These are phyloP conservation scores for Bombus confusus DNA, from an alignment of 1,140 invertebrate genomes.

Conservation along the genomic window DNA sequence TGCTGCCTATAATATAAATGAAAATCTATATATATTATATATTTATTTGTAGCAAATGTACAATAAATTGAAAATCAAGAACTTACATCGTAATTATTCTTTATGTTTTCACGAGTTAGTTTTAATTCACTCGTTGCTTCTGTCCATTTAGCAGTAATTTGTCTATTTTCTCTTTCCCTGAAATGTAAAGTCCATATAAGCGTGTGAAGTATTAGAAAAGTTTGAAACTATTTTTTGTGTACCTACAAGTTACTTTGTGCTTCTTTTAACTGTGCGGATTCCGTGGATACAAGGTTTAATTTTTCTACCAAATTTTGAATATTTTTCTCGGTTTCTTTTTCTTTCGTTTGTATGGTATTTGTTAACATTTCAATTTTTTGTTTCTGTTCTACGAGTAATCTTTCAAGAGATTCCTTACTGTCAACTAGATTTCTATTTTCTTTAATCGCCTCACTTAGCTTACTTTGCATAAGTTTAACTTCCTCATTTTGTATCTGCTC, in stretches of 20 bases:
- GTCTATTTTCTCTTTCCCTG: conserved; percentile 78
- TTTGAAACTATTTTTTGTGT: conserved; percentile 3
- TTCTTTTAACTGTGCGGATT: conserved; percentile 69
- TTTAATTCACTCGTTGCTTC: conserved; percentile 73
- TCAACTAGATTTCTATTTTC: conserved; percentile 63
- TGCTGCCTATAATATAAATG: conserved; percentile 35
- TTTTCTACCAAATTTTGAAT: conserved; percentile 72
- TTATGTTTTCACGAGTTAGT: conserved; percentile 73
- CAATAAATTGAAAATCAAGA: conserved; percentile 2
- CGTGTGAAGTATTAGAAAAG: not conserved
- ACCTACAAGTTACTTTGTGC: conserved; percentile 72
- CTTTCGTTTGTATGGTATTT: conserved; percentile 67
- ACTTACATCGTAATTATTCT: conserved; percentile 75
- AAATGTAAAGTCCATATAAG: conserved; percentile 57
- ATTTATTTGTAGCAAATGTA: not conserved
- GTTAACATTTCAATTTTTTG: conserved; percentile 63
- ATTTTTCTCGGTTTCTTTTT: conserved; percentile 70
- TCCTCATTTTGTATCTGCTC: conserved; percentile 61
- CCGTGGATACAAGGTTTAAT: conserved; percentile 68
- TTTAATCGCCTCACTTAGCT: conserved; percentile 57
- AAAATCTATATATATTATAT: not conserved
- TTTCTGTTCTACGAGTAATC: conserved; percentile 67
- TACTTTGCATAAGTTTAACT: conserved; percentile 53
- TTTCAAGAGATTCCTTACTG: conserved; percentile 64
- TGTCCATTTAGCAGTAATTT: conserved; percentile 71